These are phyloP conservation scores for Unio delphinus DNA, from an alignment of 2,888 invertebrate genomes.

Conservation along the genomic window DNA sequence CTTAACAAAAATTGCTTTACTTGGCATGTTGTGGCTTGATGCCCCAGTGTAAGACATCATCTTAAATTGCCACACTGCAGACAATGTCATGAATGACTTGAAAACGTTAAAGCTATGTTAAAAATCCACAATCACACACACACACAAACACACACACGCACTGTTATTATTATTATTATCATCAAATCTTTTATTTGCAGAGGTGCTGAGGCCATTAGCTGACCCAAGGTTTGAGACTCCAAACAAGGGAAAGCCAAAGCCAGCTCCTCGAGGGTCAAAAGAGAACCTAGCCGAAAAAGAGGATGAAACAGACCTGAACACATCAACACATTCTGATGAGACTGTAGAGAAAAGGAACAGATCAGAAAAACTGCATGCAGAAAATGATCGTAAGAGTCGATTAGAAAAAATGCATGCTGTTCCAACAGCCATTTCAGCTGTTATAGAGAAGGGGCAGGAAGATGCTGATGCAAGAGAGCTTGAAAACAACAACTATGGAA, in stretches of 20 bases:
- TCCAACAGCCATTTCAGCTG: conserved; percentile 38
- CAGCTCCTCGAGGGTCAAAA: conserved; percentile 4
- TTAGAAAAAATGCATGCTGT: conserved; percentile 48
- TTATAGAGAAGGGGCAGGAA: conserved; percentile 11
- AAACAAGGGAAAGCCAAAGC: not conserved
- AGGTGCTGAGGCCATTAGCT: too few species aligned
- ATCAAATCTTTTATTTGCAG: too few species aligned
- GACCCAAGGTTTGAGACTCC: too few species aligned
- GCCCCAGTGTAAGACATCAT: too few species aligned
- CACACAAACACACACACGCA: too few species aligned
- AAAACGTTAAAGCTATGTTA: too few species aligned
- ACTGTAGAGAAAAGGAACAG: conserved; percentile 1
- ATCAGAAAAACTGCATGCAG: not conserved
- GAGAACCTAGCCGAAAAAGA: conserved; percentile 10
- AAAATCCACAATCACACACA: too few species aligned
- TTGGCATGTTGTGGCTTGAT: too few species aligned
- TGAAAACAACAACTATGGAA: conserved; percentile 16
- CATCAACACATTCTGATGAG: not conserved
- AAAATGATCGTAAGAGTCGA: conserved; percentile 28
- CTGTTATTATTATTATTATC: too few species aligned
- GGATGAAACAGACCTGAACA: conserved; percentile 3
- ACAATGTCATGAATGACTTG: too few species aligned
- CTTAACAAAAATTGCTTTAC: too few species aligned
- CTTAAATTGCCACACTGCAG: too few species aligned
- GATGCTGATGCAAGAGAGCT: conserved; percentile 6